Percentiles rank a stretch among this genome's conserved stretches.
Conservation (phyloP, 2,113 vertebrate species). For the Petromus typicus region DNA sequence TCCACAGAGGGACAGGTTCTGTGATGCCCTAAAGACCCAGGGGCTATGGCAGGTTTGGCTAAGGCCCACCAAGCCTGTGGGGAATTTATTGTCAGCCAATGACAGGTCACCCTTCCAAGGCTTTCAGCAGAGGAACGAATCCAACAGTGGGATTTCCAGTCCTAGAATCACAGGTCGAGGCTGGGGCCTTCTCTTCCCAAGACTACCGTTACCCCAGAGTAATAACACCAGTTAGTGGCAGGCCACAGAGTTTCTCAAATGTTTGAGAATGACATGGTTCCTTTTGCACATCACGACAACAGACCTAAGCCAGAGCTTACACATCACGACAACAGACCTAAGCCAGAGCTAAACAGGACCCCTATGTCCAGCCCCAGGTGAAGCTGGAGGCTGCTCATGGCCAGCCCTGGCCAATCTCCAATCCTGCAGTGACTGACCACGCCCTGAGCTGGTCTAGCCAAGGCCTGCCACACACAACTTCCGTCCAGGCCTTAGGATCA, state of each 20-base stretch:
- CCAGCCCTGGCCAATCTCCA: fast-evolving
- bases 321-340: background rate
- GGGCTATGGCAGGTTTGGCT: background rate
- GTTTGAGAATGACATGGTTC: background rate
- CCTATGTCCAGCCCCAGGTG: background rate
- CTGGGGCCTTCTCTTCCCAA: background rate
- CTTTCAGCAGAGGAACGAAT: background rate
- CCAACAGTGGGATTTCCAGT: background rate
- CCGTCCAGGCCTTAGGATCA: background rate
- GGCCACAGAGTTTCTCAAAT: background rate
- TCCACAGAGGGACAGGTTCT: too few species aligned
- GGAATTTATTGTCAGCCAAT: background rate
- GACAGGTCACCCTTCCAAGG: background rate
- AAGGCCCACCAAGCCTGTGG: background rate
- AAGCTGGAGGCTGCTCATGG: background rate
- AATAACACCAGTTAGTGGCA: background rate
- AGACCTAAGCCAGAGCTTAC: background rate
- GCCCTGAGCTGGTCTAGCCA: background rate
- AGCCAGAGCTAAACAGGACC: background rate
- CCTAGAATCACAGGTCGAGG: background rate
- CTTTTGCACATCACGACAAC: background rate
- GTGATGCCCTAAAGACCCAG: background rate
- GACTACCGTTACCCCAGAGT: background rate
- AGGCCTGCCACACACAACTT: background rate
- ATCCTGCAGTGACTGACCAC: background rate